phyloP scores from a whole-genome alignment of 2,113 vertebrate genomes.

The Eupsittula cactorum region DNA sequence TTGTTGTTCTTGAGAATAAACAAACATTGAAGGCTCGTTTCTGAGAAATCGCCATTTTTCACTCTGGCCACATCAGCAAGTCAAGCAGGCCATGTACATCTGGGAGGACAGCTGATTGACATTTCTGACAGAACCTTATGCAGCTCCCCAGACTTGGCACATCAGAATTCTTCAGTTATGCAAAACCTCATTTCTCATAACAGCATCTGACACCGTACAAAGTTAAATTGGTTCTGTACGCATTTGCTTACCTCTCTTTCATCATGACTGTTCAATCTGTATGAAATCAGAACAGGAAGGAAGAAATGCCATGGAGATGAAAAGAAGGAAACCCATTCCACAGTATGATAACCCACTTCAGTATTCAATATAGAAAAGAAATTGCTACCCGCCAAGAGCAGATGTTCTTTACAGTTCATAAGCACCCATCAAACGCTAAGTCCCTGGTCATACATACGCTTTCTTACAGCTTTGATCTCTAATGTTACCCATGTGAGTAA shows the following conservation, averaged over 20 bases:
- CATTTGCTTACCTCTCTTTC: not conserved
- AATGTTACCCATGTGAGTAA: not conserved
- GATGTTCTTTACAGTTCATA: conserved; percentile 28
- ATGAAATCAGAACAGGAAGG: not conserved
- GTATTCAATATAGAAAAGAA: conserved; percentile 18
- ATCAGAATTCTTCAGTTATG: not conserved
- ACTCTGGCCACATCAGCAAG: rapidly evolving
- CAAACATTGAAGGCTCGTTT: not conserved
- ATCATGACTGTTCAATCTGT: not conserved
- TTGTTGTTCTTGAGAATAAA: not conserved
- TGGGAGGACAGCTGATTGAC: not conserved
- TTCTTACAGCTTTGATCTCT: conserved; percentile 42
- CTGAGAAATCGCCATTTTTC: not conserved
- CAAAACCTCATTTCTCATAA: not conserved
- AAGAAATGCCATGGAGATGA: not conserved
- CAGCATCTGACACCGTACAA: not conserved
- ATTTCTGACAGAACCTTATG: not conserved
- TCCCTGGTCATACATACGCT: not conserved
- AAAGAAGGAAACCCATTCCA: conserved; percentile 46
- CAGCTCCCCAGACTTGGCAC: not conserved
- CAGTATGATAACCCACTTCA: not conserved
- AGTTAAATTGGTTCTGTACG: conserved; percentile 18
- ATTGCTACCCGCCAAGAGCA: conserved; percentile 31
- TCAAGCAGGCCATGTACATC: not conserved
- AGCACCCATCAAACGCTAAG: not conserved